Base-by-base conservation (phyloP, 1,140 invertebrate species). In the Caenorhabditis elegans region DNA sequence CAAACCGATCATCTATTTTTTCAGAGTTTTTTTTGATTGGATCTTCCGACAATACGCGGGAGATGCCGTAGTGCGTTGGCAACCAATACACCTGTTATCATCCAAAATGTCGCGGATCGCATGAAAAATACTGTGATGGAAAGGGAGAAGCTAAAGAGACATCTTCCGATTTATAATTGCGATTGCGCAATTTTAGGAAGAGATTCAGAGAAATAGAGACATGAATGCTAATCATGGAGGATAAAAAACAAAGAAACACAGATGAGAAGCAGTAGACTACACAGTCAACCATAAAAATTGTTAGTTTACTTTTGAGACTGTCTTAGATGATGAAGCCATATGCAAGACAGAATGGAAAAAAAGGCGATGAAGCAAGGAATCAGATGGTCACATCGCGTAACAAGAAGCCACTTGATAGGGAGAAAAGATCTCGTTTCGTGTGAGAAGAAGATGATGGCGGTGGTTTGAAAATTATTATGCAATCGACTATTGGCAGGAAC, bases 401-500 rank as follows among this genome's bases (percentile, higher is more conserved):
- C 60, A 70, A 70, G 60, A 70, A 70, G 34, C 60, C 60, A 70
- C 60, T 70, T 70, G 60, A 70, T 70, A 70, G 26, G 60, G 26
- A 39, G 28, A 65, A 39, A 70, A 70, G 60, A 70, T 70, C 60
- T 70, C 34, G 60, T 70, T 70, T 70, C 60, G 31, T 70, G 8
- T 11, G 26, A n/a, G n/a, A 28, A 60, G 53, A 49, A 6, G 6
- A 15, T 8, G 60, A 60, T 60, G 53, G 53, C 53, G 60, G 34
- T 39, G 34, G 60, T 70, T 70, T 70, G 60, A 70, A 70, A 70
- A 70, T 70, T 70, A 70, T 70, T 70, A 70, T 70, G 60, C 60
- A 70, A 70, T 70, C 34, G 53, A 60, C 53, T 60, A n/a, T n/a
- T n/a, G 60, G 60, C 60, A 70, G 60, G 60, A 70, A 70, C 60